Base-by-base conservation (phyloP, 1,140 invertebrate genomes). In the Saccostrea echinata region DNA sequence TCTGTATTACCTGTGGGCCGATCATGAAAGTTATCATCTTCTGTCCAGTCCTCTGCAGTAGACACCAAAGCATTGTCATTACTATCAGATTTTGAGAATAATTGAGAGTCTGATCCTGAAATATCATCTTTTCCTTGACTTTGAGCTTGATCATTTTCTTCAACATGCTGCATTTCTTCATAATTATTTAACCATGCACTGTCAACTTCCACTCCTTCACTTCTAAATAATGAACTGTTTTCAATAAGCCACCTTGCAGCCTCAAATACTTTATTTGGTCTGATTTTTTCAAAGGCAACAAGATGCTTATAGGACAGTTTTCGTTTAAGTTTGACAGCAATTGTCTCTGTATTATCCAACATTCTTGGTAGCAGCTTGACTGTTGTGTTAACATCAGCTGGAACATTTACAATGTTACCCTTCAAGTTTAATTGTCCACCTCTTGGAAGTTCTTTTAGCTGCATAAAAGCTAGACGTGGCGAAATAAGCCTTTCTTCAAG, bases 311-410 rank as follows among this genome's bases (percentile, higher is more conserved):
- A 64, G 12, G 33, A 43, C 18, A 84, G 3, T 43, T 84, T 64
- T 61, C 89, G 68, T 86, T 90, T 90, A 27, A 90, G 52, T 18
- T 88, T 86, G 8, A 88, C 27, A 24, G 81, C 53, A 35, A 90
- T 86, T 30, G 84, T 90, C 24, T 84, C 61, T 35, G 18, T 30
- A 55, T 88, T 53, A 57, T 21, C 6, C 18, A 4, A n/a, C 84
- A 11, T 68, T 35, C 81, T 6, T 80, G n/a, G n/a, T 24, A 86
- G 76, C 76, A 53, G 43, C 51, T 80, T 51, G 3, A 86, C 85
- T 24, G 87, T 88, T 6, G 86, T 71, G 71, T 84, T 21, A 9
- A 84, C 52, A 24, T 55, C 82, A 9, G 52, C 82, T 80, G 68
- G 76, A 12, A 86, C 85, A 80, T 80, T 81, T 1, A 86, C 71